phyloP scores from a whole-genome alignment of 2,113 vertebrate genomes.

The Numida meleagris region DNA sequence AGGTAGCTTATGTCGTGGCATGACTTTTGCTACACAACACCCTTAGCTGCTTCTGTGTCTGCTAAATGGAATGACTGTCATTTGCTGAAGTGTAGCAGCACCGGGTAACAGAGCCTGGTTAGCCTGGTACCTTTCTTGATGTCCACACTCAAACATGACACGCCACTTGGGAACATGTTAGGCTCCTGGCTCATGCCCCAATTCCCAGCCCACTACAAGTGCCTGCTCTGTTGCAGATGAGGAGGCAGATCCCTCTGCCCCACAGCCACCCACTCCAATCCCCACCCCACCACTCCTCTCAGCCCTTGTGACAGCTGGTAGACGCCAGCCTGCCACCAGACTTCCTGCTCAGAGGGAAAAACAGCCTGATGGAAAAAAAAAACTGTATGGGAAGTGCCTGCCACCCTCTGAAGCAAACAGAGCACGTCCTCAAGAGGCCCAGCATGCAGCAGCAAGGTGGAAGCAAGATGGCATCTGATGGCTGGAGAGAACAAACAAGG shows the following conservation, averaged over 20 bases:
- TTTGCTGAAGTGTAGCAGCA: neutral
- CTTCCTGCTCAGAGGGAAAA: neutral
- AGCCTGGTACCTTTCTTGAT: neutral
- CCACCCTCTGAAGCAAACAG: neutral
- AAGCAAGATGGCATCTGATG: neutral
- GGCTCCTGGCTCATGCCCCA: neutral
- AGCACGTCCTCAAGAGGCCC: neutral
- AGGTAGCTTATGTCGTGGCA: neutral
- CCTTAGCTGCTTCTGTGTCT: no score
- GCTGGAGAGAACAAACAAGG: neutral
- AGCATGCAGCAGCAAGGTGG: neutral
- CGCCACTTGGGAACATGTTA: neutral
- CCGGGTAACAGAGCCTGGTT: neutral
- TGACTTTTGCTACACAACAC: neutral
- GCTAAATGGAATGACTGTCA: no score
- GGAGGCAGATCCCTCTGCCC: neutral
- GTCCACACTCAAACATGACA: neutral
- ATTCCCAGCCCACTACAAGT: neutral
- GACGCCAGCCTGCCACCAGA: neutral
- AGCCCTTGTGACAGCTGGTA: neutral
- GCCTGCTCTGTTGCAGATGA: accelerated
- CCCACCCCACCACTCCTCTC: neutral
- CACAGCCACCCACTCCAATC: neutral
- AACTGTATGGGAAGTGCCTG: neutral
- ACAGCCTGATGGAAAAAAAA: neutral